Evolutionary conservation across 2,113 vertebrate species (phyloP).

Genomic region (Aspidoscelis tigris): DNA sequence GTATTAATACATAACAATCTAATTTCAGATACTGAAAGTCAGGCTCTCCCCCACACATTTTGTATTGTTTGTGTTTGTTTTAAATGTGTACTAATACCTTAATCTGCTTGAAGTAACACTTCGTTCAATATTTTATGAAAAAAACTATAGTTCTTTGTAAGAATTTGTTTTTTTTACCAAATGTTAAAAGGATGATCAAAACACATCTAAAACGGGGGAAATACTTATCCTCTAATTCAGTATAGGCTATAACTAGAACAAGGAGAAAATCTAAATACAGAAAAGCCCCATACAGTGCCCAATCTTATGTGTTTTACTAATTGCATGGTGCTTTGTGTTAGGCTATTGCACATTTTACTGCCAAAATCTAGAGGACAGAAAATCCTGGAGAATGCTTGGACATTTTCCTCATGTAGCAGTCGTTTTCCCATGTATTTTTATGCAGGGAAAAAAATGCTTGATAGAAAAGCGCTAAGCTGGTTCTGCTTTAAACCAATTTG

Average conservation of each 20-base stretch:
- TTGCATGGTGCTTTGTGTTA: too few species aligned
- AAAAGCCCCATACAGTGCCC: too few species aligned
- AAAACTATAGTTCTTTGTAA: slow-evolving; percentile 21
- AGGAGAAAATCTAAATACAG: not conserved
- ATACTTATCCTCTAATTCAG: not conserved
- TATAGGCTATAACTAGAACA: not conserved
- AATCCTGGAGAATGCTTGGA: too few species aligned
- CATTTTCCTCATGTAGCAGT: too few species aligned
- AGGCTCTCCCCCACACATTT: not conserved
- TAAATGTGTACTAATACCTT: not conserved
- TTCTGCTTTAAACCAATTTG: too few species aligned
- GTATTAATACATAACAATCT: not conserved
- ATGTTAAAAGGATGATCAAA: accelerated
- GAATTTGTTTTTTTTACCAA: too few species aligned
- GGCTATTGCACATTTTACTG: too few species aligned
- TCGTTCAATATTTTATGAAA: not conserved
- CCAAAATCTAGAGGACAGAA: too few species aligned
- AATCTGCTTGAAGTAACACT: slow-evolving; percentile 7
- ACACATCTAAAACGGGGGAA: slow-evolving; percentile 16
- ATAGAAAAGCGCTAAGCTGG: too few species aligned
- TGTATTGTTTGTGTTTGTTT: slow-evolving; percentile 1
- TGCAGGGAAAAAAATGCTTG: too few species aligned
- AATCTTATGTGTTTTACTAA: too few species aligned
- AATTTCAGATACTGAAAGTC: not conserved
- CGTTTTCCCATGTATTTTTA: too few species aligned